Base-by-base conservation (phyloP, 2,797 vertebrate species). In the Girardinus metallicus region DNA sequence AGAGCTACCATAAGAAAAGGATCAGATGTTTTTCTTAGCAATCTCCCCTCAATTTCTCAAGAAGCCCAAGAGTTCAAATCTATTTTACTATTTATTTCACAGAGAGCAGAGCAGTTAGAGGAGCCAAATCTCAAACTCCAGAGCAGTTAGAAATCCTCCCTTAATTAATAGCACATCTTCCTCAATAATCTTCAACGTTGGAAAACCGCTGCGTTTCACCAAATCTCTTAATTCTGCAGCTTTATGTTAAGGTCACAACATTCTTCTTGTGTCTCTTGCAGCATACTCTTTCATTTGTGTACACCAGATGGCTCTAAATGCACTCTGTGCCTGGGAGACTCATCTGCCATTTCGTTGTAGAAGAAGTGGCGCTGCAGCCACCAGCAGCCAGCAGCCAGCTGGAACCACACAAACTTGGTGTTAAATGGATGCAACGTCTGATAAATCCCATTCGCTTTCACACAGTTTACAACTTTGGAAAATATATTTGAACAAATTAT, bases 311-410 rank as follows among this genome's bases (percentile, higher is more conserved):
- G 41, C 68, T 71, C 11, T 16, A 71, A 44, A n/a, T 29, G 66
- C 44, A 15, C 41, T 70, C 12, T 43, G 41, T 70, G 47, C 73
- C 21, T 74, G 41, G 23, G 49, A 74, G 47, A 74, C 47, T 47
- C 21, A 47, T 73, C n/a, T 64, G 31, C 29, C 71, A 36, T 73
- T 51, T 36, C 31, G 18, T 9, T 34, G 31, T 13, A n/a, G 31
- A 74, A 49, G 47, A 70, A 70, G 66, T 23, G 1, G 21, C 13
- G 10, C 73, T 36, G 31, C 73, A 74, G 73, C 10, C 31, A 73
- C 36, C 72, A 73, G 46, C 72, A 73, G 31, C 36, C 72, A 73
- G 46, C 72, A 73, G 31, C 72, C 31, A 51, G 47, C 72, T 51
- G 72, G 72, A 73, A 36, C 47, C 23, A 51, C 21, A 41, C 60